Evolutionary conservation across 2,888 invertebrate genomes (phyloP), one percentile per base, ranked within the genome.

Genomic region (Cheilosia soror): DNA sequence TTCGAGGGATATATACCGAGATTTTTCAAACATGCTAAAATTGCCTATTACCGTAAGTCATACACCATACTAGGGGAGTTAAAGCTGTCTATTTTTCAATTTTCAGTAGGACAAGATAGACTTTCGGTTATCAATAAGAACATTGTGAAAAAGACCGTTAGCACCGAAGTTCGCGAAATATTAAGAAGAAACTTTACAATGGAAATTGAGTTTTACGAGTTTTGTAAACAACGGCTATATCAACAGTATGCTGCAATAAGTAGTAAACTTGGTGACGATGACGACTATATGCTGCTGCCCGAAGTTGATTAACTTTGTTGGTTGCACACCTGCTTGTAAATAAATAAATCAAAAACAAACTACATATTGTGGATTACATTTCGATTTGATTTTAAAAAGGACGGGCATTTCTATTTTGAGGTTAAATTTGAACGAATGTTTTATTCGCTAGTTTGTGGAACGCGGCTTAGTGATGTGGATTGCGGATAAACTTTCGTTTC

Each of bases 201-300:
- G 68, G 97, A 98, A 93, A 96, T 97, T 5, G 97, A 98, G 89
- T 97, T 98, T 92, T 98, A 97, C 91, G 96, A 97, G 90, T 98
- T 97, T 91, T 97, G 97, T 91, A 95, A 95, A 88, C 97, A 97
- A 90, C 93, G 97, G 87, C 93, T 98, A 9, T 95, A 97, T 90
- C 93, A 95, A 89, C 97, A 98, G 89, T 94, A 96, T 75, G 93
- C 95, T 49, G 97, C 97, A 0, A 92, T 97, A 1, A 93, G 88
- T 93, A 20, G 31, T 7, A 2, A 62, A 9, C 1, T 27, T 4
- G 40, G 3, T 3, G 90, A 88, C 7, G 89, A 90, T 4, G 90
- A 91, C 58, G 90, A 91, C 44, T 91, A 91, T 80, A 57, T 90
- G n/a, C 66, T 91, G 47, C 80, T 91, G 66, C 90, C 91, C 2